phyloP scores from a whole-genome alignment of 1,140 invertebrate species.

The Monochamus saltuarius region DNA sequence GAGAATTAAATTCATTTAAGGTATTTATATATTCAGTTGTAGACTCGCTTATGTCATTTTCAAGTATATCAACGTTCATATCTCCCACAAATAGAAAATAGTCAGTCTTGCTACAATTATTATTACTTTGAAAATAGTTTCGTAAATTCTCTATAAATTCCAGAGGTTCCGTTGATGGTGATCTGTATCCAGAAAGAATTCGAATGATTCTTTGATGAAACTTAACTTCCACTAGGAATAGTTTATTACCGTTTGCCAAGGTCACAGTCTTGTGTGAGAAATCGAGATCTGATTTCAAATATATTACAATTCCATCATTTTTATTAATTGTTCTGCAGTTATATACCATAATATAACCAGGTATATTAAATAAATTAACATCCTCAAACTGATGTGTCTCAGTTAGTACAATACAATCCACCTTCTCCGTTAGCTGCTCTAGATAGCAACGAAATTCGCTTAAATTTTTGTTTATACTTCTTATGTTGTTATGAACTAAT shows the following conservation, averaged over 20 bases:
- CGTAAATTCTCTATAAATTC: constrained; percentile 9
- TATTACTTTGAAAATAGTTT: constrained; percentile 4
- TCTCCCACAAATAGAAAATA: constrained; percentile 10
- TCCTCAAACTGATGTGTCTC: no score
- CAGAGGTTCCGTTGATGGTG: constrained; percentile 1
- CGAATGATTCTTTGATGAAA: not conserved
- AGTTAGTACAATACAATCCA: no score
- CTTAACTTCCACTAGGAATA: constrained; percentile 1
- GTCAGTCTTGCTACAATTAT: not conserved
- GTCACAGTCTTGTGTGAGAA: not conserved
- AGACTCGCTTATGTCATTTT: not conserved
- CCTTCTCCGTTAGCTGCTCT: no score
- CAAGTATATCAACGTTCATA: constrained; percentile 12
- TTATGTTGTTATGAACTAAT: no score
- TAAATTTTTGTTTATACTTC: no score
- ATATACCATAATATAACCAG: constrained; percentile 5
- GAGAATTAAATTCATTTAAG: constrained; percentile 4
- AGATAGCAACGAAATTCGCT: no score
- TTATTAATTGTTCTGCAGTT: constrained; percentile 2
- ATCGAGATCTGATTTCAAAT: constrained; percentile 1
- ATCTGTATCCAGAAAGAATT: constrained; percentile 1
- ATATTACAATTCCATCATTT: constrained; percentile 14
- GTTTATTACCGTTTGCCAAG: not conserved
- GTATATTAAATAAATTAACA: constrained; percentile 4
- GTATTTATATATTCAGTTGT: constrained; percentile 12